Evolutionary conservation across 2,113 vertebrate species (phyloP).

Genomic region (Oriolus oriolus): DNA sequence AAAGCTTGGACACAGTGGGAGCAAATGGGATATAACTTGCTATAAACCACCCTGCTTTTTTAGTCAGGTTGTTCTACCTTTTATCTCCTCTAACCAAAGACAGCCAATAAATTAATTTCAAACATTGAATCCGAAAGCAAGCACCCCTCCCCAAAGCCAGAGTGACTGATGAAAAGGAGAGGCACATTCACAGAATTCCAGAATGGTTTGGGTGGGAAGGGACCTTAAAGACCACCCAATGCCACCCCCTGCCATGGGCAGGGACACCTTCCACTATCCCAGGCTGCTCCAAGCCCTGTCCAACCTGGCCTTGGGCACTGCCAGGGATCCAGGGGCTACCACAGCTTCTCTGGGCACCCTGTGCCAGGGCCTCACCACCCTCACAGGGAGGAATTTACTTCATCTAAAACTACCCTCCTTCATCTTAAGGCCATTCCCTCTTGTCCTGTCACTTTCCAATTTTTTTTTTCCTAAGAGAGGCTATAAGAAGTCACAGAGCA

Average conservation of each 20-base stretch:
- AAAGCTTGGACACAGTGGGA: not conserved
- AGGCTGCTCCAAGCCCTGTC: accelerated
- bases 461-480: not conserved
- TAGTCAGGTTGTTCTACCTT: accelerated
- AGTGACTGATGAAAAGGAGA: not conserved
- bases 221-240: accelerated
- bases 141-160: not conserved
- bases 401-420: not conserved
- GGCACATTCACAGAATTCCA: not conserved
- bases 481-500: not conserved
- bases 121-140: not conserved
- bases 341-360: not conserved
- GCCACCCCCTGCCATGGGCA: not conserved
- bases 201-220: not conserved
- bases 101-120: not conserved
- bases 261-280: accelerated
- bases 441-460: not conserved
- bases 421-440: not conserved
- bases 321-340: not conserved
- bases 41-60: not conserved
- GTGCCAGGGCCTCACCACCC: not conserved
- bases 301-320: not conserved
- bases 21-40: not conserved
- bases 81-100: not conserved
- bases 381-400: not conserved